These are phyloP conservation scores for Mesodorylaimus sp. DNA, from an alignment of 2,888 invertebrate genomes.

Conservation along the genomic window DNA sequence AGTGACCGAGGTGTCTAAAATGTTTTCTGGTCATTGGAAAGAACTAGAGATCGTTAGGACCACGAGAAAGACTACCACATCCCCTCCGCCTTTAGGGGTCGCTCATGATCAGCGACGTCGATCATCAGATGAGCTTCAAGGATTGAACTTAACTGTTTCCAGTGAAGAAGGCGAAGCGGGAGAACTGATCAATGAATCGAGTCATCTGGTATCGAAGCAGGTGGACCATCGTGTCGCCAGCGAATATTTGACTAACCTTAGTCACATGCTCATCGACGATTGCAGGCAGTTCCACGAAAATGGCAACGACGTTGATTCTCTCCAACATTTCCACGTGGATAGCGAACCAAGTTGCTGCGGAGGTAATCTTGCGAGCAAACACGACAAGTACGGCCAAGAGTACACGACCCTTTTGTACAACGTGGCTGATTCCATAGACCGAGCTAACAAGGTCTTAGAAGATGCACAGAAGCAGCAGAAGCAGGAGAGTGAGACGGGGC, in stretches of 20 bases:
- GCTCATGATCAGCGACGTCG: no score
- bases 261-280: conserved; percentile 11
- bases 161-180: neutral
- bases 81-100: neutral
- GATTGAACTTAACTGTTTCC: neutral
- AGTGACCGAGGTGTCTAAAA: neutral
- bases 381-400: no score
- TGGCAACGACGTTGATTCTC: no score
- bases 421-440: no score
- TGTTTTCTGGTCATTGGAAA: neutral
- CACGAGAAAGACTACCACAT: neutral
- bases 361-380: no score
- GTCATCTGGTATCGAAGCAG: neutral
- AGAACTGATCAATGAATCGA: neutral
- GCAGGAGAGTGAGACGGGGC: no score
- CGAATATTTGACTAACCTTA: conserved; percentile 11
- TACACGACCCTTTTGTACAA: no score
- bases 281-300: conserved; percentile 8
- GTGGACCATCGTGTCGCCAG: neutral
- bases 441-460: no score
- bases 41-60: neutral
- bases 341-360: no score
- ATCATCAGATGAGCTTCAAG: neutral
- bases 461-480: no score
- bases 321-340: no score